Conservation (phyloP, 2,797 vertebrate species). For the Eurystomus glaucurus region DNA sequence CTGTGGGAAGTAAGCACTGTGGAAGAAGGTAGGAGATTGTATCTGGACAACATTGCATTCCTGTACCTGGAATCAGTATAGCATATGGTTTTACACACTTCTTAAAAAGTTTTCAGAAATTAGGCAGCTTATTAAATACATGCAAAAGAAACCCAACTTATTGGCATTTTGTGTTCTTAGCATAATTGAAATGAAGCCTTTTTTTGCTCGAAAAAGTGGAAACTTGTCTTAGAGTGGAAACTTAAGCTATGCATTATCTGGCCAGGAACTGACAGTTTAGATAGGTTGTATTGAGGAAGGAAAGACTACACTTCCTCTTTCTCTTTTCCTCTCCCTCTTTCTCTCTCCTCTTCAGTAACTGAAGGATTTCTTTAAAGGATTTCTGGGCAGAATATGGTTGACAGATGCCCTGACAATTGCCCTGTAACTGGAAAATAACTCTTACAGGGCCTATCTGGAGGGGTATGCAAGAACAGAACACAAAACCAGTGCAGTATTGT, state of each 20-base stretch:
- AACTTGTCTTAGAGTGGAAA: background rate
- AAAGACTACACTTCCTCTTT: background rate
- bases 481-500: background rate
- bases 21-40: conserved; percentile 91
- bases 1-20: conserved; percentile 89
- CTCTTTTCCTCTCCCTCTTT: background rate
- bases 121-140: background rate
- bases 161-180: background rate
- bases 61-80: background rate
- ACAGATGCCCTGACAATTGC: background rate
- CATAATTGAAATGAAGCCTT: background rate
- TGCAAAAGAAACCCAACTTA: background rate
- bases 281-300: background rate
- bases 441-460: background rate
- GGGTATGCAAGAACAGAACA: background rate
- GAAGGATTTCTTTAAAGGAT: background rate
- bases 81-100: background rate
- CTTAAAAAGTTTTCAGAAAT: background rate
- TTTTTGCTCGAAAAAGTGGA: background rate
- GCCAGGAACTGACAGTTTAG: background rate
- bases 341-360: background rate
- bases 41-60: background rate
- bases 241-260: background rate
- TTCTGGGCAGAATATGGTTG: background rate
- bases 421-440: background rate